phyloP scores from a whole-genome alignment of 1,140 invertebrate species.

The Pogonomyrmex barbatus region DNA sequence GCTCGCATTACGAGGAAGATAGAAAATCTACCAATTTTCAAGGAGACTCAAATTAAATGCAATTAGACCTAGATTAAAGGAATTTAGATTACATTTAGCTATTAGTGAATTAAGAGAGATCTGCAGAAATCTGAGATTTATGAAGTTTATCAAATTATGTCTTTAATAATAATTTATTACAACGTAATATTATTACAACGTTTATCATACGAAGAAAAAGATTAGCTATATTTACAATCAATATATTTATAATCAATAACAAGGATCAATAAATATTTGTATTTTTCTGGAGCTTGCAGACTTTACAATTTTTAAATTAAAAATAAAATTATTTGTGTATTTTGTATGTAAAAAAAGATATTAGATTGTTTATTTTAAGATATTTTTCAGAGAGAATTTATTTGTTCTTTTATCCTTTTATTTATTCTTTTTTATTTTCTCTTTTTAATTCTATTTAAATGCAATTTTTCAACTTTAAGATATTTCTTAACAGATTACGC shows the following conservation, averaged over 20 bases:
- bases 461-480: not conserved
- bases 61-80: conserved; percentile 12
- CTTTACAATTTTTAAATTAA: not conserved
- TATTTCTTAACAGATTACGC: not conserved
- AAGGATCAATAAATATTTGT: conserved; percentile 7
- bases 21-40: conserved; percentile 20
- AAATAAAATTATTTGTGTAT: not conserved
- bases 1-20: conserved; percentile 47
- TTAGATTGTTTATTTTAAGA: conserved; percentile 1
- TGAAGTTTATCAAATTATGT: not conserved
- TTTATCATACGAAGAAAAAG: not conserved
- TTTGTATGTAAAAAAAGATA: not conserved
- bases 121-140: not conserved
- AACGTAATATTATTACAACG: no score
- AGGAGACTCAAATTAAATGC: conserved; percentile 16
- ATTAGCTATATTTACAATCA: not conserved
- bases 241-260: not conserved
- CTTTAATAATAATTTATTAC: not conserved
- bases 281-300: not conserved
- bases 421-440: not conserved
- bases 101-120: conserved; percentile 4
- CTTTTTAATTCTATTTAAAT: not conserved
- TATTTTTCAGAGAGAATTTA: not conserved
- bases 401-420: not conserved
- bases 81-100: conserved; percentile 5